Conservation (phyloP, 2,797 vertebrate species). For the Mormyrops attenuatus region DNA sequence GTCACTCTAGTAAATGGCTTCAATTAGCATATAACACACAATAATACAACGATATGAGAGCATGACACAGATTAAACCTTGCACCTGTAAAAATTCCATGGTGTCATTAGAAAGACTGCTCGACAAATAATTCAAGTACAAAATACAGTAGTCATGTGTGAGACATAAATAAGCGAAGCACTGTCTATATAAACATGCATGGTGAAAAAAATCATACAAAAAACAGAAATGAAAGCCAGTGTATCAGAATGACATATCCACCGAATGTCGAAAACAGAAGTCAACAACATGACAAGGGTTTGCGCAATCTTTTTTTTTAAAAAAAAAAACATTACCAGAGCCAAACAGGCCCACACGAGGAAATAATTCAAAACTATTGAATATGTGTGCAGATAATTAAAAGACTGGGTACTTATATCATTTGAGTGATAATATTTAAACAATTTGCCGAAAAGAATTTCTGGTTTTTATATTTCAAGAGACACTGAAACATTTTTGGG, state of each 20-base stretch:
- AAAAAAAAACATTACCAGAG: neutral
- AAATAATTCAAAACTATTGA: neutral
- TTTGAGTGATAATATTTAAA: neutral
- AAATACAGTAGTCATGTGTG: neutral
- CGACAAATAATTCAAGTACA: neutral
- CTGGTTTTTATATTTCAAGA: neutral
- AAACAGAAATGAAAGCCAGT: neutral
- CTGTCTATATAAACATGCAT: neutral
- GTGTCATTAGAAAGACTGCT: neutral
- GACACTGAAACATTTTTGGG: neutral
- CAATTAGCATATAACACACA: neutral
- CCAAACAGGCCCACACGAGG: neutral
- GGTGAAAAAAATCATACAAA: neutral
- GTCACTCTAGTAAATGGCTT: neutral
- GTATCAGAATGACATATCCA: neutral
- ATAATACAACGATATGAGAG: neutral
- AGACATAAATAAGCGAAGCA: neutral
- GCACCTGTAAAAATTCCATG: neutral
- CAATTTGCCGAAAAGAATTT: neutral
- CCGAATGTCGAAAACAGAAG: neutral
- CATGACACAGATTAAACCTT: neutral
- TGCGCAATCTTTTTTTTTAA: neutral
- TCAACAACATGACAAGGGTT: neutral
- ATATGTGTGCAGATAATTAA: neutral
- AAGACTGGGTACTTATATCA: neutral